A percentile compares a stretch with the other conserved stretches of the same genome.
Conservation (phyloP, 2,888 invertebrate genomes). For the Drosophila nr. medialis region DNA sequence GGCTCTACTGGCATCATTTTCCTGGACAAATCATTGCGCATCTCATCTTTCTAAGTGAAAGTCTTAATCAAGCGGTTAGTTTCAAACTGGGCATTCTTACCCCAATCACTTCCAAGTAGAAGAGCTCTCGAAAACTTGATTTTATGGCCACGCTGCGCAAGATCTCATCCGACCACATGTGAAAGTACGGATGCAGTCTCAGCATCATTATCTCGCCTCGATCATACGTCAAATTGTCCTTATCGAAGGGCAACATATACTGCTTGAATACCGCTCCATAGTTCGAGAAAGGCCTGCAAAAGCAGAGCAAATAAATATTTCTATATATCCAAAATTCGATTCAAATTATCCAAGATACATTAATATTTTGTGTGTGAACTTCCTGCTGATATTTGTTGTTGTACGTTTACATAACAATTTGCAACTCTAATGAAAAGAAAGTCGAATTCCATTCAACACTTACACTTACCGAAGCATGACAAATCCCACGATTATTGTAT, state of each 20-base stretch:
- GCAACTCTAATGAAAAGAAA: neutral
- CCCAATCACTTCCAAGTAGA: conserved; percentile 51
- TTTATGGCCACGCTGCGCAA: conserved; percentile 69
- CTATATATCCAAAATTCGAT: neutral
- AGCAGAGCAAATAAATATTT: neutral
- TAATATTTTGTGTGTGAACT: neutral
- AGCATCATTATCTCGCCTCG: conserved; percentile 73
- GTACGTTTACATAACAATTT: neutral
- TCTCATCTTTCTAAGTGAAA: conserved; percentile 24
- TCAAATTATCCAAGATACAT: neutral
- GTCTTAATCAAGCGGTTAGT: neutral
- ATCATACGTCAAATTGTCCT: conserved; percentile 39
- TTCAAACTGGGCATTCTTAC: conserved; percentile 29
- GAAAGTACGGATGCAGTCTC: conserved; percentile 76
- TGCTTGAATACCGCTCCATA: conserved; percentile 53
- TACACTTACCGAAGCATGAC: conserved; percentile 66
- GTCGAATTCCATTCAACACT: neutral
- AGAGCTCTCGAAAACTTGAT: conserved; percentile 68
- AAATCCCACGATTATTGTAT: conserved; percentile 73
- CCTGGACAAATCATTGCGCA: conserved; percentile 66
- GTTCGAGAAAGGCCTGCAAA: conserved; percentile 40
- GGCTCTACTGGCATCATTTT: conserved; percentile 82
- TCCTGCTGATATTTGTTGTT: too few species aligned
- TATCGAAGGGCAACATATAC: conserved; percentile 46
- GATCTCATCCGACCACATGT: conserved; percentile 70